Conservation (phyloP, 2,888 invertebrate genomes). For the Pherbina coryleti region DNA sequence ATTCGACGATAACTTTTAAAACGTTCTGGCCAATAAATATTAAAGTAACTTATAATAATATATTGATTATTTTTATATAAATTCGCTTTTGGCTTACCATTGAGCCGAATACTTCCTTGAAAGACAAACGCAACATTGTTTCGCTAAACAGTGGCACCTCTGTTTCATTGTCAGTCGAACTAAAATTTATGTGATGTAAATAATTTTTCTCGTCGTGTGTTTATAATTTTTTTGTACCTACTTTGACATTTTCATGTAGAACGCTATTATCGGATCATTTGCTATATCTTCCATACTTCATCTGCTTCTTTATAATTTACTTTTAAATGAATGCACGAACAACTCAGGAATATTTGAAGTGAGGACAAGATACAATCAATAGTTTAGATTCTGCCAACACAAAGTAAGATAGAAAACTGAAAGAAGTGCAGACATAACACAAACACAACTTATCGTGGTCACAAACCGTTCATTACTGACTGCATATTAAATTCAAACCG, state of each 20-base stretch:
- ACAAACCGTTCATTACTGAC: constrained; percentile 33
- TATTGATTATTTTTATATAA: no score
- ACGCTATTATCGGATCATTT: constrained; percentile 43
- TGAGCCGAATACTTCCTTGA: constrained; percentile 39
- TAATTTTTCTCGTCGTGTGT: neutral
- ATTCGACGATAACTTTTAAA: no score
- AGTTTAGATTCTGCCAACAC: neutral
- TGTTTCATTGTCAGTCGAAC: constrained; percentile 33
- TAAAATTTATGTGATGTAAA: constrained; percentile 10
- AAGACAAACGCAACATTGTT: constrained; percentile 46
- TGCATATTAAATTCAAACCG: constrained; percentile 15
- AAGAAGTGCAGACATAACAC: constrained; percentile 12
- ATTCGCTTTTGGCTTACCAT: constrained; percentile 25
- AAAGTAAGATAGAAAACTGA: neutral
- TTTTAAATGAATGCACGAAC: neutral
- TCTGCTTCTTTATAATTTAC: neutral
- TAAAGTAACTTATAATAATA: no score
- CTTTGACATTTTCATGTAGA: constrained; percentile 43
- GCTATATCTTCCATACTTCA: constrained; percentile 36
- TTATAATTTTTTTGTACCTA: constrained; percentile 30
- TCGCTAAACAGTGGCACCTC: constrained; percentile 44
- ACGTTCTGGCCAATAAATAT: no score
- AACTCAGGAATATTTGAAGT: neutral
- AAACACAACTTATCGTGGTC: constrained; percentile 12
- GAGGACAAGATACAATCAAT: neutral